Base-by-base conservation (phyloP, 2,113 vertebrate species). In the Manacus vitellinus region DNA sequence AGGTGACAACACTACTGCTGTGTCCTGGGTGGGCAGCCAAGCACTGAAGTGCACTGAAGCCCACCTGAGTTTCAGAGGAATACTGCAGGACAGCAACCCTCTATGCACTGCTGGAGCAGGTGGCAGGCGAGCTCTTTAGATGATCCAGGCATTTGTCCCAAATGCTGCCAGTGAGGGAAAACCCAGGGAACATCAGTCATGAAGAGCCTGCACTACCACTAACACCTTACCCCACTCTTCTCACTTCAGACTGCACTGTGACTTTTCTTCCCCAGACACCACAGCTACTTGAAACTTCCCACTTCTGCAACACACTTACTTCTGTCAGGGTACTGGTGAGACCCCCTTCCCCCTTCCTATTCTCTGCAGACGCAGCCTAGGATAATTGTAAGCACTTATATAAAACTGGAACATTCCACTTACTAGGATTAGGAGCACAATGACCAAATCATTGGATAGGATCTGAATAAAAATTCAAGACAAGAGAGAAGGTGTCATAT, bases 201-300 rank as follows among this genome's bases (percentile, higher is more conserved):
- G 0, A 5, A 74, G 14, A 90, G 24, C 37, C 51, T 33, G 24
- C 7, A 1, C 4, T 21, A 55, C 24, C 54, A 73, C 10, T 2
- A 25, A 52, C 14, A 39, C 5, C 4, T 55, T 44, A 5, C 3
- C 6, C 3, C 14, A 25, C 7, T 4, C 1, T 1, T 14, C n/a
- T 66, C 21, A 1, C 55, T 85, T 67, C 46, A 81, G 30, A 47
- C 13, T 21, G 41, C 51, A 55, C 30, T 27, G 10, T 16, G 23
- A 52, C 30, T 56, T 52, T 59, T 30, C 55, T 17, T 41, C 1
- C 41, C 35, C 14, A 28, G 30, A 47, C 33, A 39, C 33, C 25
- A 43, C 17, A 56, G 20, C 14, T 31, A 59, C 35, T 15, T 39
- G 27, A 30, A 77, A 81, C 30, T 35, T 59, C 21, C 25, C 13